phyloP scores from a whole-genome alignment of 1,140 invertebrate species.

The Polyergus mexicanus region DNA sequence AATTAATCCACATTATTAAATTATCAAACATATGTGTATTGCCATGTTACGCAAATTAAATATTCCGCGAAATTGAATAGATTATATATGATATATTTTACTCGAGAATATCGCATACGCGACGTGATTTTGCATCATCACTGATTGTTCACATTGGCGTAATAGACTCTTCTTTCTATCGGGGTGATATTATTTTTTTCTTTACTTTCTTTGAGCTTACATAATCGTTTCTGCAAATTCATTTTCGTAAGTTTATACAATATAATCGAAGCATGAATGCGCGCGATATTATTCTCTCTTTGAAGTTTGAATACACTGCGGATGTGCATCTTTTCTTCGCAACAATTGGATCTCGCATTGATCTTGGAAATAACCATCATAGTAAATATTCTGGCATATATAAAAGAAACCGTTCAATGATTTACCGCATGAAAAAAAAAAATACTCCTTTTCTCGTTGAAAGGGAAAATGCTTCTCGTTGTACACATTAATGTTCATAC shows the following conservation, averaged over 20 bases:
- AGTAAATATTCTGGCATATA: constrained; percentile 50
- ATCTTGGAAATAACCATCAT: constrained; percentile 60
- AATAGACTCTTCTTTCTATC: neutral
- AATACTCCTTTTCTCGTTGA: constrained; percentile 10
- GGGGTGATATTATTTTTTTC: neutral
- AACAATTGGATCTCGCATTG: constrained; percentile 38
- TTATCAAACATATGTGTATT: neutral
- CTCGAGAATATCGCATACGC: neutral
- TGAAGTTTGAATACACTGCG: neutral
- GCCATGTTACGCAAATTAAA: neutral
- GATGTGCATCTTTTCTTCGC: neutral
- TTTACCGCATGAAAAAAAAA: constrained; percentile 2
- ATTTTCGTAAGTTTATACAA: neutral
- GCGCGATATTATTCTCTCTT: neutral
- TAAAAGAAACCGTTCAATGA: constrained; percentile 49
- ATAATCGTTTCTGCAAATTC: neutral
- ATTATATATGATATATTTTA: neutral
- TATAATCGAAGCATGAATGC: neutral
- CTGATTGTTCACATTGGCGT: neutral
- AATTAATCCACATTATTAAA: constrained; percentile 36
- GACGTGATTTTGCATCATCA: neutral
- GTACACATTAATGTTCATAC: neutral
- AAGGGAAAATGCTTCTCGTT: constrained; percentile 31
- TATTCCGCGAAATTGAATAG: neutral
- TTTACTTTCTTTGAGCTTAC: neutral